A percentile compares a stretch with the other conserved stretches of the same genome.
phyloP scores from a whole-genome alignment of 2,888 invertebrate genomes.

The Lasioglossum morio region DNA sequence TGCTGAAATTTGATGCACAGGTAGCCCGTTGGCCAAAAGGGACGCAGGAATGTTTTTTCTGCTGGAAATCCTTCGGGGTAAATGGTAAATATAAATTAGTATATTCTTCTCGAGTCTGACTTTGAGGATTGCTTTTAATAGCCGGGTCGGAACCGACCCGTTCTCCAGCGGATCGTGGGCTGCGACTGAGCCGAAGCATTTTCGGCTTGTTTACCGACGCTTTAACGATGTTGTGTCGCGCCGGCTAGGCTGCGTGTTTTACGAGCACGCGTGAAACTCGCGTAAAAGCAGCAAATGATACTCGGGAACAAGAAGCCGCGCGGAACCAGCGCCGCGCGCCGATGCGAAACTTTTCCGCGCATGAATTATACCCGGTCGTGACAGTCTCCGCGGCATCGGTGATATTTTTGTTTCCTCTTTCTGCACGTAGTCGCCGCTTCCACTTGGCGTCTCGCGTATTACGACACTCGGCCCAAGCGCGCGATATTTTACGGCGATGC shows the following conservation, averaged over 20 bases:
- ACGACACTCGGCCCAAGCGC: slow-evolving; percentile 54
- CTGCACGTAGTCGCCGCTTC: slow-evolving; percentile 54
- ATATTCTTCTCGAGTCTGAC: no score
- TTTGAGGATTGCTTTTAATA: no score
- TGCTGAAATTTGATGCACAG: no score
- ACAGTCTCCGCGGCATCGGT: slow-evolving; percentile 47
- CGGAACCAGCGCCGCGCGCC: neutral
- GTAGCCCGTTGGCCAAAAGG: no score
- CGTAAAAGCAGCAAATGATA: slow-evolving; percentile 57
- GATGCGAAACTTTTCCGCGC: slow-evolving; percentile 50
- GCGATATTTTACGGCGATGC: slow-evolving; percentile 57
- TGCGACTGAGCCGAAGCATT: neutral
- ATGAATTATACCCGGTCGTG: slow-evolving; percentile 59
- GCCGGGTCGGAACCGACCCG: neutral
- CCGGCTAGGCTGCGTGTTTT: slow-evolving; percentile 46
- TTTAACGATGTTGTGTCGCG: slow-evolving; percentile 53
- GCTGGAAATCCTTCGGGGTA: no score
- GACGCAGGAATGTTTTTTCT: no score
- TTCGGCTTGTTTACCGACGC: slow-evolving; percentile 48
- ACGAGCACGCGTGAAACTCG: slow-evolving; percentile 46
- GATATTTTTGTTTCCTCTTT: slow-evolving; percentile 56
- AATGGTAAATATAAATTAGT: no score
- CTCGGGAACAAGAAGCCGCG: slow-evolving; percentile 43
- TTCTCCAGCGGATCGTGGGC: neutral
- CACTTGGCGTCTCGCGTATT: slow-evolving; percentile 56